Conservation (phyloP, 2,113 vertebrate species). For the Pteronura brasiliensis region DNA sequence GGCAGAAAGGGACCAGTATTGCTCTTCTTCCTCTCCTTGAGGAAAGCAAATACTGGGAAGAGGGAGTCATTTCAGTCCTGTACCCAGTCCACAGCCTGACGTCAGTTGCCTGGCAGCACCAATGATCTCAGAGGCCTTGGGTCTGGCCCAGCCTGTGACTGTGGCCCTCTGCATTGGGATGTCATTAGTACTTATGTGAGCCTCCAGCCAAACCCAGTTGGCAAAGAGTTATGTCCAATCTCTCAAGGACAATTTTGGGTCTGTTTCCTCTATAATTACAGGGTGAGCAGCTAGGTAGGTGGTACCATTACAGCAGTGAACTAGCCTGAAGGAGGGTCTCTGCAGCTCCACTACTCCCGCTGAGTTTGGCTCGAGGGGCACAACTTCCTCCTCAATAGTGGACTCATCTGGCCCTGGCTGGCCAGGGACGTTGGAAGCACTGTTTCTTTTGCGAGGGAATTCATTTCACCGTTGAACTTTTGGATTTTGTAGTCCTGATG, state of each 20-base stretch:
- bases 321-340: not conserved
- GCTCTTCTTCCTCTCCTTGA: not conserved
- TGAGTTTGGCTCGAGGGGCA: not conserved
- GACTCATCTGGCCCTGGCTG: not conserved
- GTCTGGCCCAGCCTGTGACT: not conserved
- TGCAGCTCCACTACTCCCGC: not conserved
- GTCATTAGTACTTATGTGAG: slow-evolving; percentile 35
- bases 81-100: not conserved
- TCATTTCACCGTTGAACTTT: not conserved
- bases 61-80: not conserved
- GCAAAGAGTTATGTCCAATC: slow-evolving; percentile 10
- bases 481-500: not conserved
- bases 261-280: slow-evolving; percentile 48
- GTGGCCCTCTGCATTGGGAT: not conserved
- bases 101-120: not conserved
- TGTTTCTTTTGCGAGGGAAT: not conserved
- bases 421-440: not conserved
- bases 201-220: slow-evolving; percentile 39
- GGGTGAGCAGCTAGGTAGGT: not conserved
- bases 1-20: not conserved
- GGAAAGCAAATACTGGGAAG: not conserved
- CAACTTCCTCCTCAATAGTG: rapidly evolving
- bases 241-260: slow-evolving; percentile 46
- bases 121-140: not conserved
- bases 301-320: not conserved